Conservation (phyloP, 2,888 invertebrate species). For the Macaria notata region DNA sequence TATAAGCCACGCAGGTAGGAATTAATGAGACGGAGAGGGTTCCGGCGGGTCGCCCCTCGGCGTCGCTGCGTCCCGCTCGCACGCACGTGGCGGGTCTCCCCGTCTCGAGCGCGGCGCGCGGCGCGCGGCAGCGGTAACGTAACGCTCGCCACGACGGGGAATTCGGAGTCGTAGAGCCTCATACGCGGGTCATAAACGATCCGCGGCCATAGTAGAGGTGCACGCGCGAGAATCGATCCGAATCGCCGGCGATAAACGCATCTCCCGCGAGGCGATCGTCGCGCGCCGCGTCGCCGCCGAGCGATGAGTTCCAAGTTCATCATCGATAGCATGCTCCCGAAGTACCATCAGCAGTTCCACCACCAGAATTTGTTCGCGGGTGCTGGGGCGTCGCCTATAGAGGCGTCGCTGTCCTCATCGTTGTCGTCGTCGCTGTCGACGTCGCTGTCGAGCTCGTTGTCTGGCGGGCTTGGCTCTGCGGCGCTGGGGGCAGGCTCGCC, state of each 20-base stretch:
- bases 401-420: conserved; percentile 83
- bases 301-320: conserved; percentile 98
- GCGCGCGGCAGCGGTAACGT: conserved; percentile 80
- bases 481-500: conserved; percentile 83
- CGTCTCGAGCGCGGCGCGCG: conserved; percentile 75
- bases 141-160: conserved; percentile 85
- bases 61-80: conserved; percentile 60
- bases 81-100: conserved; percentile 74
- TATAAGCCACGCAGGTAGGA: conserved; percentile 80
- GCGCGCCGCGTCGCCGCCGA: conserved; percentile 82
- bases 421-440: conserved; percentile 82
- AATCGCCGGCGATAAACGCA: conserved; percentile 81
- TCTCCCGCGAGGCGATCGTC: conserved; percentile 81
- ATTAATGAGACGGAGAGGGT: conserved; percentile 80
- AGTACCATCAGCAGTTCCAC: conserved; percentile 91
- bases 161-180: conserved; percentile 93
- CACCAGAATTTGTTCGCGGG: conserved; percentile 82
- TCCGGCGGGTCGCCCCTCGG: conserved; percentile 65
- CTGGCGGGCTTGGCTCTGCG: conserved; percentile 84
- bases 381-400: conserved; percentile 88
- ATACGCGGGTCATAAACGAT: conserved; percentile 93
- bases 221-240: conserved; percentile 83
- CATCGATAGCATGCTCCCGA: conserved; percentile 98
- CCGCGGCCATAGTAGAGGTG: conserved; percentile 86
- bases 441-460: conserved; percentile 82